Evolutionary conservation across 2,888 invertebrate genomes (phyloP).

Genomic region (Drosophila kuntzei): DNA sequence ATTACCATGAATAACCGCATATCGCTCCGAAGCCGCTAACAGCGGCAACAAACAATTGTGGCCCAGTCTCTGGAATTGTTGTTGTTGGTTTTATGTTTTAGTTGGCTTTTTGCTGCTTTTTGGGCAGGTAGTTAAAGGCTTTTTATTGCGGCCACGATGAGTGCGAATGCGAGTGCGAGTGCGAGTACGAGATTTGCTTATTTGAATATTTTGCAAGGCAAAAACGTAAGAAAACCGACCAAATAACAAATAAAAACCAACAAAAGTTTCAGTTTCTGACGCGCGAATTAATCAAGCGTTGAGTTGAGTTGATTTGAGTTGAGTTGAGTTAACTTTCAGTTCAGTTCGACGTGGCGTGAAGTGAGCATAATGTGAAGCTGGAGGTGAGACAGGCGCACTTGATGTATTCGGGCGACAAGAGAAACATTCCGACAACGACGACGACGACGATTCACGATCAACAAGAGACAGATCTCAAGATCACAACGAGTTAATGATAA

Average conservation of each 20-base stretch:
- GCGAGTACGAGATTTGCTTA: constrained; percentile 47
- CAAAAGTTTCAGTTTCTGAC: constrained; percentile 48
- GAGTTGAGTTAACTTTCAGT: constrained; percentile 25
- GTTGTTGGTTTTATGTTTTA: constrained; percentile 33
- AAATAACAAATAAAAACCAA: constrained; percentile 24
- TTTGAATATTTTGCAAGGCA: constrained; percentile 57
- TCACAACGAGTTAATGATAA: constrained; percentile 32
- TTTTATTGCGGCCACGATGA: constrained; percentile 60
- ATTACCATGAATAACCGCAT: constrained; percentile 93
- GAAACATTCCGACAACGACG: constrained; percentile 21
- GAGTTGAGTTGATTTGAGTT: constrained; percentile 25
- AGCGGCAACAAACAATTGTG: constrained; percentile 75
- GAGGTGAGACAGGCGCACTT: constrained; percentile 37
- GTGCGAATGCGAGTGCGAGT: constrained; percentile 24
- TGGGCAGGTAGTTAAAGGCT: constrained; percentile 69
- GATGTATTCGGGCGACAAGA: constrained; percentile 39
- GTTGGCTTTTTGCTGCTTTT: constrained; percentile 28
- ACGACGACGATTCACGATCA: constrained; percentile 18
- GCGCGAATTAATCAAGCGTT: constrained; percentile 71
- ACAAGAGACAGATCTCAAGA: constrained; percentile 22
- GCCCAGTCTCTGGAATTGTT: constrained; percentile 67
- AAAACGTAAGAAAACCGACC: constrained; percentile 10
- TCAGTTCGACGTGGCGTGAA: constrained; percentile 37
- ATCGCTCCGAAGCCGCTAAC: constrained; percentile 79
- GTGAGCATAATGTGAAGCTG: constrained; percentile 32